Evolutionary conservation across 2,113 vertebrate species (phyloP), one percentile per base, ranked within the genome.

Genomic region (Macroglossus sobrinus): DNA sequence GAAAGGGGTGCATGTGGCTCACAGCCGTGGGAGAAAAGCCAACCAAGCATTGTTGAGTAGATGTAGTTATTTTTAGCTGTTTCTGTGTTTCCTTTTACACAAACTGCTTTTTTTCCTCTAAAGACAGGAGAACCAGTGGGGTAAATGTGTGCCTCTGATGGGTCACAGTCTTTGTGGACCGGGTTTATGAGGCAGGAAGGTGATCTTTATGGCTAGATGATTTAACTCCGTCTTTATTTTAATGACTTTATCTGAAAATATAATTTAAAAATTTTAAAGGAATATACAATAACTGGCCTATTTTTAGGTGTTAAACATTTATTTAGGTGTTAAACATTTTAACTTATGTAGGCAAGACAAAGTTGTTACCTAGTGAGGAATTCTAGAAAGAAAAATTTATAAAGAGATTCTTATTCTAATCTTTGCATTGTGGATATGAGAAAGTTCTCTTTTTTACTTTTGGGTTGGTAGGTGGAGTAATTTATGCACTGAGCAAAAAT

Each of bases 51-150:
- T 97, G 86, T 95, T 93, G 75, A 95, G 30, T 74, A 28, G 75
- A 84, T 97, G 13, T 35, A 78, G 63, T 76, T 95, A 71, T 97
- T 97, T 91, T 93, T 96, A 57, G 76, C 40, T 92, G 72, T 43
- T 16, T 92, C 59, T 59, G 2, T 81, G 68, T 61, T 68, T 97
- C n/a, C 35, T 97, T 57, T 93, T 87, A 86, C 38, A 87, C 96
- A 95, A 97, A 91, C 53, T 43, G 28, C 43, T 61, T 87, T 81
- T 81, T 0, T 84, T 55, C 57, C 85, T 91, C 18, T 88, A 0
- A 92, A 93, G 92, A 97, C 85, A 91, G 14, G 61, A 79, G 78
- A 95, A 78, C 14, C 14, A 24, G 72, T 71, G 55, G 33, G 40
- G 14, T 63, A 84, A 92, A 79, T 79, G 55, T 89, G 11, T 89